These are phyloP conservation scores for Himalopsyche tibetana DNA, from an alignment of 2,888 invertebrate genomes.

Conservation along the genomic window DNA sequence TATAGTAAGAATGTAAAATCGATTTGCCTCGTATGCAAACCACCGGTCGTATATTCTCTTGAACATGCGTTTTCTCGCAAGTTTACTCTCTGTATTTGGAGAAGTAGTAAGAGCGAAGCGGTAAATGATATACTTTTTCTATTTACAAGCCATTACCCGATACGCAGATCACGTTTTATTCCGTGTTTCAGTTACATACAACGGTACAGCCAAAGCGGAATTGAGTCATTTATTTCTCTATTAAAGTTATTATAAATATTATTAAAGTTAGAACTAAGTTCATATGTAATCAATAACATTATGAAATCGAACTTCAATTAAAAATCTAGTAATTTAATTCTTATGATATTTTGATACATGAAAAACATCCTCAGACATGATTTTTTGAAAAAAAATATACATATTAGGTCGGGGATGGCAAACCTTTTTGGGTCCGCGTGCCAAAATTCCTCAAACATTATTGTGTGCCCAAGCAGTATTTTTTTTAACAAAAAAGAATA, in stretches of 20 bases:
- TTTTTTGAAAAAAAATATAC: too few species aligned
- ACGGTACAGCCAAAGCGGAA: conserved; percentile 6
- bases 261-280: too few species aligned
- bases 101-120: background rate
- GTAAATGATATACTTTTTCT: conserved; percentile 9
- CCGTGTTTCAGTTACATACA: conserved; percentile 46
- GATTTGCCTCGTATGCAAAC: conserved; percentile 37
- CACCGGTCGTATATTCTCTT: background rate
- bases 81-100: conserved; percentile 11
- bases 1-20: background rate
- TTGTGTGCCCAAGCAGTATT: too few species aligned
- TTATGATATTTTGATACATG: too few species aligned
- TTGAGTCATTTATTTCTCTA: background rate
- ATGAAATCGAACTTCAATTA: too few species aligned
- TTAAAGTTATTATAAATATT: background rate
- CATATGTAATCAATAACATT: too few species aligned
- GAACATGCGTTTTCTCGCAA: conserved; percentile 48
- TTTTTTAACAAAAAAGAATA: too few species aligned
- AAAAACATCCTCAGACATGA: too few species aligned
- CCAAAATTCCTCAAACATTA: too few species aligned
- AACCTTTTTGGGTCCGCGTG: too few species aligned
- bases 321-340: too few species aligned
- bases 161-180: conserved; percentile 56
- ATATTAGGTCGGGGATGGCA: too few species aligned
- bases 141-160: conserved; percentile 49